Evolutionary conservation across 1,140 invertebrate genomes (phyloP).

Genomic region (Drosophila repleta): DNA sequence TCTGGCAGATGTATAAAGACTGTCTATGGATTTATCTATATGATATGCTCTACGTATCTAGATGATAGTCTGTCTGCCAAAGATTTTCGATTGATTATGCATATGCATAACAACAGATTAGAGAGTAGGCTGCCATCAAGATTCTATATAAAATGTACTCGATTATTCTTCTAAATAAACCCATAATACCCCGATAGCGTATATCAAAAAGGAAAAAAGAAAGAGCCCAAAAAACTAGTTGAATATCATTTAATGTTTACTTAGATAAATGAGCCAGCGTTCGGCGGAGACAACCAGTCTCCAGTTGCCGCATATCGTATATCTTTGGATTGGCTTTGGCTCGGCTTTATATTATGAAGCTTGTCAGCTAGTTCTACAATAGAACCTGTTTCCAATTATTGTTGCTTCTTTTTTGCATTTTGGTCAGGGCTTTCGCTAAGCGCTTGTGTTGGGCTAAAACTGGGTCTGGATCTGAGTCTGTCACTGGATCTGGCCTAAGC

Average conservation of each 20-base stretch:
- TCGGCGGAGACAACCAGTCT: slow-evolving; percentile 77
- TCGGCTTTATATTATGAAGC: slow-evolving; percentile 23
- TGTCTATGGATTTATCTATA: no score
- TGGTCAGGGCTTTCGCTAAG: slow-evolving; percentile 61
- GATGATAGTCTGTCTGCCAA: no score
- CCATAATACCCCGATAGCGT: neutral
- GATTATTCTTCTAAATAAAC: no score
- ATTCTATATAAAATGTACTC: no score
- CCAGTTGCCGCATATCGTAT: slow-evolving; percentile 61
- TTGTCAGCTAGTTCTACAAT: slow-evolving; percentile 56
- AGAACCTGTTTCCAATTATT: slow-evolving; percentile 78
- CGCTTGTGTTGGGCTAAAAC: slow-evolving; percentile 32
- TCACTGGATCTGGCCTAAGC: neutral
- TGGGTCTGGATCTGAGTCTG: slow-evolving; percentile 18
- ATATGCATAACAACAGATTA: no score
- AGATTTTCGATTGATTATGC: no score
- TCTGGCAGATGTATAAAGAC: neutral
- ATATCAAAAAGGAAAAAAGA: slow-evolving; percentile 10
- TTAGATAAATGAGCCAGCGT: slow-evolving; percentile 72
- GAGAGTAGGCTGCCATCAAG: no score
- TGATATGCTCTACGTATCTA: no score
- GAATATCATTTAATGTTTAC: slow-evolving; percentile 50
- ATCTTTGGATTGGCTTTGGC: slow-evolving; percentile 54
- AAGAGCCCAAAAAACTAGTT: slow-evolving; percentile 26
- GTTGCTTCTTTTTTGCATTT: slow-evolving; percentile 54